Base-by-base conservation (phyloP, 2,113 vertebrate genomes). In the Hyaena hyaena region DNA sequence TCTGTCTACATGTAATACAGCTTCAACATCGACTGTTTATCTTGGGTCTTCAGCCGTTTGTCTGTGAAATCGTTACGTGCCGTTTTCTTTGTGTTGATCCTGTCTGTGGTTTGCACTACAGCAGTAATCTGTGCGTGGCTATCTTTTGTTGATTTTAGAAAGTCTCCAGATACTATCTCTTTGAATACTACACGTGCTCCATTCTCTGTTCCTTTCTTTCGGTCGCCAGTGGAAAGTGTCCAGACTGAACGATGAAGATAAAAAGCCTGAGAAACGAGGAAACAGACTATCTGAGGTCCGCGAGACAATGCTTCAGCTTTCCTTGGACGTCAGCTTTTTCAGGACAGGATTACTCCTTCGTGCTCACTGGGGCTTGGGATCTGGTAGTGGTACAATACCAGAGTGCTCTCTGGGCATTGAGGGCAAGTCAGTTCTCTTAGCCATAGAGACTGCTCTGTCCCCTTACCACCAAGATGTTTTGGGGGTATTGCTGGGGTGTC, bases 231-330 rank as follows among this genome's bases (percentile, higher is more conserved):
- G 53, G 5, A 31, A 68, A 43, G 28, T 11, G 8, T 39, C 71
- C 33, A 39, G 24, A 85, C 11, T 12, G 0, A 45, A n/a, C 33
- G 4, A 21, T 0, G 8, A 7, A 11, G 11, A 21, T 9, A 7
- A 74, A 69, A 10, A 39, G 50, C 16, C 21, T 7, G 17, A 5
- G 7, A 26, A n/a, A 31, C 2, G 3, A 24, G 0, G 3, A n/a
- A 85, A 23, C 1, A n/a, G 26, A 53, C 21, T 0, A 4, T 11
- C 11, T 0, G 16, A 39, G 35, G 1, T 61, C 11, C 12, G 0
- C 5, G 1, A 35, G 63, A 14, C 31, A 26, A 15, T 17, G 0
- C 4, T 0, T 14, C 0, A 0, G 61, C 26, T 43, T 45, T 24
- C 0, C 6, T 45, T 7, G 0, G 74, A 45, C 31, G 1, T 48